A percentile compares a stretch with the other conserved stretches of the same genome.
phyloP scores from a whole-genome alignment of 2,797 vertebrate genomes.

The Acipenser oxyrinchus region DNA sequence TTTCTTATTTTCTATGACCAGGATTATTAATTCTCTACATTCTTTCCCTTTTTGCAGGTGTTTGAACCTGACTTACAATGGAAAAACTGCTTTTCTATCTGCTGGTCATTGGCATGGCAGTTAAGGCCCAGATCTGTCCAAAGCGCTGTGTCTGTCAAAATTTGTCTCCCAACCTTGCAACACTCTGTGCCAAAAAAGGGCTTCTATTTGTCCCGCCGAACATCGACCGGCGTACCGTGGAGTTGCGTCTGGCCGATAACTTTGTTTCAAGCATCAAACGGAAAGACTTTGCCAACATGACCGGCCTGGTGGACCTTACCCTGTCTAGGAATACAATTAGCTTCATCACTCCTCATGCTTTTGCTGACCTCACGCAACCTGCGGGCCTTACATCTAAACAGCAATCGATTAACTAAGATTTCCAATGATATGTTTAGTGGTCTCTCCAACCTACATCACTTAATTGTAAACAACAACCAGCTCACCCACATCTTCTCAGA shows the following conservation, averaged over 20 bases:
- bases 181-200: constrained; percentile 97
- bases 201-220: constrained; percentile 93
- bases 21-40: neutral
- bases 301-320: constrained; percentile 89
- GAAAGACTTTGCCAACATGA: constrained; percentile 98
- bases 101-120: constrained; percentile 84
- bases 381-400: constrained; percentile 92
- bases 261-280: constrained; percentile 94
- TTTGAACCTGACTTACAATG: constrained; percentile 84
- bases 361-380: constrained; percentile 90
- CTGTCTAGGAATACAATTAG: constrained; percentile 96
- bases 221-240: constrained; percentile 94
- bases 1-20: constrained; percentile 4
- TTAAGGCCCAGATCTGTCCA: constrained; percentile 92
- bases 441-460: constrained; percentile 93
- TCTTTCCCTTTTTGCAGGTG: constrained; percentile 58
- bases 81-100: constrained; percentile 94
- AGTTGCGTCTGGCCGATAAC: constrained; percentile 92
- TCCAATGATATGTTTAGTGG: constrained; percentile 91
- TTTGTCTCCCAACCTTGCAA: constrained; percentile 94
- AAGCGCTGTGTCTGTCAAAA: constrained; percentile 98
- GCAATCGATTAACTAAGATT: constrained; percentile 90
- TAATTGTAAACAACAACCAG: constrained; percentile 97
- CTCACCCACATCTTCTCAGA: constrained; percentile 86
- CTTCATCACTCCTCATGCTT: constrained; percentile 88